These are phyloP conservation scores for Glyptemys insculpta DNA, from an alignment of 2,797 vertebrate species.

Conservation along the genomic window DNA sequence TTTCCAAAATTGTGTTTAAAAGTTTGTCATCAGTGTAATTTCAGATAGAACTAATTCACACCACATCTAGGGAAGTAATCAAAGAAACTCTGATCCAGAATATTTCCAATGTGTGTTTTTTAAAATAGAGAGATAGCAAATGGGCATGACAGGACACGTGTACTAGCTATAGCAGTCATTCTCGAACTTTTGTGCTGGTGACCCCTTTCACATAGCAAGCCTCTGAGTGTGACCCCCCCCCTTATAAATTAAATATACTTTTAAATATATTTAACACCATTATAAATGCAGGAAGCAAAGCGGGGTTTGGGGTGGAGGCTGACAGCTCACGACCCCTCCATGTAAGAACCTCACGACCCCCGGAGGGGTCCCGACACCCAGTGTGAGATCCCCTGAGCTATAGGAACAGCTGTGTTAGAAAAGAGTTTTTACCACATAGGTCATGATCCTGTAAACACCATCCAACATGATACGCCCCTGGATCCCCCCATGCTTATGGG, in stretches of 20 bases:
- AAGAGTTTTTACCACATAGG: background rate
- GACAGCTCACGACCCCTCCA: too few relatives aligned
- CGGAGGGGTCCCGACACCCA: too few relatives aligned
- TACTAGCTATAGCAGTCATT: accelerated
- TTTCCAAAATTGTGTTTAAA: background rate
- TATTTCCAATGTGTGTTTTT: background rate
- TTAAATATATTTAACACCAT: too few relatives aligned
- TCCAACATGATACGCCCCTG: background rate
- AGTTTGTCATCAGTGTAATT: background rate
- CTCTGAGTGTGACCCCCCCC: too few relatives aligned
- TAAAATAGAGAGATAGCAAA: too few relatives aligned
- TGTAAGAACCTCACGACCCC: too few relatives aligned
- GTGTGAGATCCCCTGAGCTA: accelerated
- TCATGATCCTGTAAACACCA: background rate
- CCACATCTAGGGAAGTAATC: background rate
- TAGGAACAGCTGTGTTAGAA: background rate
- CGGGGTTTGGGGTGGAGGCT: too few relatives aligned
- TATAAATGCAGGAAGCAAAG: too few relatives aligned
- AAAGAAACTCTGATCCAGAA: background rate
- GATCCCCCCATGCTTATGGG: background rate
- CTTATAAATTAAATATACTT: too few relatives aligned
- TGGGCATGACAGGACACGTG: background rate
- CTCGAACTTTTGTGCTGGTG: too few relatives aligned
- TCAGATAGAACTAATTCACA: background rate
- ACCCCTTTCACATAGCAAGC: too few relatives aligned